These are phyloP conservation scores for Diogma glabrata DNA, from an alignment of 2,888 invertebrate genomes.

Conservation along the genomic window DNA sequence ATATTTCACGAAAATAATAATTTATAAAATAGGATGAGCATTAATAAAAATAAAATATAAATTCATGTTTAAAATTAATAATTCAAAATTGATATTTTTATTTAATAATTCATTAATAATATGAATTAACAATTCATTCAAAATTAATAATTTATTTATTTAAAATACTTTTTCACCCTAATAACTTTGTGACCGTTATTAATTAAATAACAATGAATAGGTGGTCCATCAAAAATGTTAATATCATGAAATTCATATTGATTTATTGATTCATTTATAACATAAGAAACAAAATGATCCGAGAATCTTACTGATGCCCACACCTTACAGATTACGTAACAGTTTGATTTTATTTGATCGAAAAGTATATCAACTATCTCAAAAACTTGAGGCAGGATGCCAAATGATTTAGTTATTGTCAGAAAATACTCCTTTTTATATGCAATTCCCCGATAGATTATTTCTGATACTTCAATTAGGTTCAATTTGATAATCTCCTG, in stretches of 20 bases:
- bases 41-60: too few species aligned
- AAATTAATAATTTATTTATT: background rate
- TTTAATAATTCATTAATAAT: too few species aligned
- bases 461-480: background rate
- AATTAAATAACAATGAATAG: background rate
- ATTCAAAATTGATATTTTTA: too few species aligned
- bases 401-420: background rate
- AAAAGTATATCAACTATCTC: background rate
- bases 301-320: background rate
- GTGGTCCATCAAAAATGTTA: background rate
- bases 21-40: too few species aligned
- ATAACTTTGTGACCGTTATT: background rate
- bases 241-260: background rate
- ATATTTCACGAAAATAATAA: too few species aligned
- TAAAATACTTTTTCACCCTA: background rate
- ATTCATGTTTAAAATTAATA: too few species aligned
- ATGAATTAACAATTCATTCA: too few species aligned
- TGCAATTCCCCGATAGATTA: background rate
- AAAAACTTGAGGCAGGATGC: background rate
- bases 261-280: background rate
- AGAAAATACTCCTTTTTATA: background rate
- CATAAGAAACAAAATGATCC: background rate
- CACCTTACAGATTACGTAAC: background rate
- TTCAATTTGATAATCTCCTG: background rate
- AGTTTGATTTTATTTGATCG: background rate